These are phyloP conservation scores for Lepidothrix coronata DNA, from an alignment of 2,113 vertebrate species.

Conservation along the genomic window DNA sequence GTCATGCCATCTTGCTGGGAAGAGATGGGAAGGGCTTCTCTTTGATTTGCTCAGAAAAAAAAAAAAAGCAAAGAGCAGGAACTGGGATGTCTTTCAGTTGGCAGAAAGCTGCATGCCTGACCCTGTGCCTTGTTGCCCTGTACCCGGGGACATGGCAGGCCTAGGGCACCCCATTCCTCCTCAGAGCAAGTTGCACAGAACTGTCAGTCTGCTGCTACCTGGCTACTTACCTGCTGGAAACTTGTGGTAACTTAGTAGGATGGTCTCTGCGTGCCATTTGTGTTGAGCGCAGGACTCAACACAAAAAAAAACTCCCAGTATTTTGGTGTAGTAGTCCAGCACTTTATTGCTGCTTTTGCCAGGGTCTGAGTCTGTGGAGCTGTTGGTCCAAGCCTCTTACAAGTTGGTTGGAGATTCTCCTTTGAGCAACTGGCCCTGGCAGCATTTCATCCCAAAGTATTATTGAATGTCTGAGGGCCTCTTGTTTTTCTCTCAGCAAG, in stretches of 20 bases:
- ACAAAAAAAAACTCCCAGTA: background rate
- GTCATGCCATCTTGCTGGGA: background rate
- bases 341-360: background rate
- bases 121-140: background rate
- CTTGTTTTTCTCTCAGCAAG: background rate
- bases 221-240: background rate
- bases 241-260: background rate
- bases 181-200: background rate
- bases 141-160: background rate
- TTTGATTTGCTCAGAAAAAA: background rate
- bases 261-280: background rate
- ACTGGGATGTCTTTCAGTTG: background rate
- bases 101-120: background rate
- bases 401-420: background rate
- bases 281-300: background rate
- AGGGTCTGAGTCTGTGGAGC: background rate
- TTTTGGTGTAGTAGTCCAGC: background rate
- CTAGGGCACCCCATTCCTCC: background rate
- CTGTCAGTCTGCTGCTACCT: background rate
- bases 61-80: background rate
- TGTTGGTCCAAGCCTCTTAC: background rate
- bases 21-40: background rate
- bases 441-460: background rate
- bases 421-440: background rate
- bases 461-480: background rate